Percentiles rank a stretch among this genome's conserved stretches.
Conservation (phyloP, 2,113 vertebrate species). For the Sakesphorus luctuosus region DNA sequence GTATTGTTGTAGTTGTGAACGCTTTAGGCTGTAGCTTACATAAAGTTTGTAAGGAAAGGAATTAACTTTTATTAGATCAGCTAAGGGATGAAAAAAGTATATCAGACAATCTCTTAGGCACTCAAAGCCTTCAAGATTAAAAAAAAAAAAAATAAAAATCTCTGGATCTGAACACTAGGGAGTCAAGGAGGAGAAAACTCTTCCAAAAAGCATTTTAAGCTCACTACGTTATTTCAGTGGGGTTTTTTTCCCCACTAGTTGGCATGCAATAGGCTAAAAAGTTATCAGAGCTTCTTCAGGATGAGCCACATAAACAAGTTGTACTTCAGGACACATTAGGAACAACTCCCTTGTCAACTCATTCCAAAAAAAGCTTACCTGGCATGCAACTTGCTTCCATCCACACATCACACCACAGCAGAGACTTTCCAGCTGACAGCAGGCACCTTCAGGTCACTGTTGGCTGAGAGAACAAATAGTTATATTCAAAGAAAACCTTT, state of each 20-base stretch:
- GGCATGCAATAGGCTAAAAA: not conserved
- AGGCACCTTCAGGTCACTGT: not conserved
- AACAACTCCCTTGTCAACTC: not conserved
- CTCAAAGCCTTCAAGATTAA: not conserved
- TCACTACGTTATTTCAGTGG: not conserved
- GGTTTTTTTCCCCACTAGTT: not conserved
- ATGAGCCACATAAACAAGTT: not conserved
- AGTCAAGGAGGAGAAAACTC: not conserved
- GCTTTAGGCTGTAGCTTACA: conserved; percentile 1
- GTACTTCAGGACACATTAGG: not conserved
- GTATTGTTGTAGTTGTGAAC: conserved; percentile 38
- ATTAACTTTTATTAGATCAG: conserved; percentile 16
- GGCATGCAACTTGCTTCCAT: not conserved
- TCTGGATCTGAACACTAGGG: not conserved
- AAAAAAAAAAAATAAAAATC: not conserved
- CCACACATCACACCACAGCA: not conserved
- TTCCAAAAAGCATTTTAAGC: not conserved
- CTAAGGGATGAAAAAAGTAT: not conserved
- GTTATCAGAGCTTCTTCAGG: not conserved
- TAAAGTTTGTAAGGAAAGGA: not conserved
- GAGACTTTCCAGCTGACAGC: not conserved
- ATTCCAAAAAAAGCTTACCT: not conserved
- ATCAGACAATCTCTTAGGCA: not conserved
- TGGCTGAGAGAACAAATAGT: not conserved
- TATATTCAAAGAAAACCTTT: not conserved